Evolutionary conservation across 2,113 vertebrate species (phyloP).

Genomic region (Gambusia affinis): DNA sequence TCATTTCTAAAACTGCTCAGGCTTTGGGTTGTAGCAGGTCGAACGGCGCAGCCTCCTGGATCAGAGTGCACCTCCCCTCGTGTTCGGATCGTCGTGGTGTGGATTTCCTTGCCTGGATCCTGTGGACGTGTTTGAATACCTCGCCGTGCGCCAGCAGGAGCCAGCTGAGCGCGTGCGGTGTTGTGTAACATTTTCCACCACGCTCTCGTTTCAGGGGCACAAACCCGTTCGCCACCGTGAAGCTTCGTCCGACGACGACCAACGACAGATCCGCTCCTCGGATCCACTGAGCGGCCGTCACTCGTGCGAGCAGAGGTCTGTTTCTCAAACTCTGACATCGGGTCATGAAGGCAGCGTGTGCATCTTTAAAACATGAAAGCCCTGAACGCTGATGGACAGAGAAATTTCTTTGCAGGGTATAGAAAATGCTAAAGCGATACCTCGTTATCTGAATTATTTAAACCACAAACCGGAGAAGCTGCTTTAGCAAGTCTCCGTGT

Average conservation of each 20-base stretch:
- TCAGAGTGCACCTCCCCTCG: slow-evolving; percentile 5
- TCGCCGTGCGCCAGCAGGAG: slow-evolving; percentile 3
- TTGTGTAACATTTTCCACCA: slow-evolving; percentile 55
- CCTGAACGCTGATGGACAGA: neutral
- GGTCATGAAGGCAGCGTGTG: neutral
- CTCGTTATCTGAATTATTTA: neutral
- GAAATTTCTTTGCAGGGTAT: slow-evolving; percentile 13
- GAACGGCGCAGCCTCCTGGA: neutral
- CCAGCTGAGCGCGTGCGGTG: neutral
- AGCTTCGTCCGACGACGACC: slow-evolving; percentile 89
- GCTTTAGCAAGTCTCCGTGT: slow-evolving; percentile 25
- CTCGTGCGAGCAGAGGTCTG: slow-evolving; percentile 6
- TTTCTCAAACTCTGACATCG: slow-evolving; percentile 13
- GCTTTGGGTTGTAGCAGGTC: neutral
- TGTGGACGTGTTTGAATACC: slow-evolving; percentile 16
- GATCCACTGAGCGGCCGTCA: slow-evolving; percentile 69
- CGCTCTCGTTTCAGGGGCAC: slow-evolving; percentile 81
- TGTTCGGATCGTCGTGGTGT: slow-evolving; percentile 5
- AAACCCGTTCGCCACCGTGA: slow-evolving; percentile 92
- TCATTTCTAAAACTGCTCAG: neutral
- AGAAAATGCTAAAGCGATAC: neutral
- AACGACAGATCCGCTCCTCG: slow-evolving; percentile 88
- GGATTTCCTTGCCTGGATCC: slow-evolving; percentile 9
- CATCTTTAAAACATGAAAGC: slow-evolving; percentile 12
- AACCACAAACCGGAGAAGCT: slow-evolving; percentile 1